These are phyloP conservation scores for Lasius fuliginosus DNA, from an alignment of 2,888 invertebrate genomes.

Conservation along the genomic window DNA sequence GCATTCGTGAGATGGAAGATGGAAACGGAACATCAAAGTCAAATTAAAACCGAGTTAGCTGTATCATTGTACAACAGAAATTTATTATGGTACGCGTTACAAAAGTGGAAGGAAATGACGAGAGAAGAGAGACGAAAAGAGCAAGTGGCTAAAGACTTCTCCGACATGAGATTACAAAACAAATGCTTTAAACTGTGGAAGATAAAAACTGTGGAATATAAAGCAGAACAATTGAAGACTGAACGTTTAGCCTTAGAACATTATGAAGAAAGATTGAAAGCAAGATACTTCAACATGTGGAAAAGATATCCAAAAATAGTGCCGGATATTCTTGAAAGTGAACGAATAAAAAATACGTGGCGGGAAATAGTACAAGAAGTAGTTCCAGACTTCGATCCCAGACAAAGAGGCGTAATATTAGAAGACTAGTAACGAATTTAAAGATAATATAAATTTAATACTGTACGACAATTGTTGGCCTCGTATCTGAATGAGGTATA, in stretches of 20 bases:
- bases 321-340: conserved; percentile 80
- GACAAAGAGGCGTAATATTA: conserved; percentile 75
- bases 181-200: conserved; percentile 87
- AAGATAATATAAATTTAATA: conserved; percentile 27
- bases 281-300: conserved; percentile 78
- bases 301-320: conserved; percentile 77
- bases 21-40: conserved; percentile 82
- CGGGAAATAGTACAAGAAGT: conserved; percentile 81
- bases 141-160: conserved; percentile 92
- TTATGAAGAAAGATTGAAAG: conserved; percentile 72
- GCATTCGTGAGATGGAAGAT: conserved; percentile 87
- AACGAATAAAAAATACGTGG: conserved; percentile 80
- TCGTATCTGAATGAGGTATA: conserved; percentile 24
- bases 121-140: conserved; percentile 86
- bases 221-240: conserved; percentile 78
- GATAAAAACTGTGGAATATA: conserved; percentile 85
- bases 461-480: conserved; percentile 28
- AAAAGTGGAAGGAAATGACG: conserved; percentile 74
- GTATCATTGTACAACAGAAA: conserved; percentile 74
- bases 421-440: conserved; percentile 69
- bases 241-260: conserved; percentile 70
- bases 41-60: conserved; percentile 74
- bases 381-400: conserved; percentile 82
- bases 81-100: conserved; percentile 73
- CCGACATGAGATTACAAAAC: conserved; percentile 89